These are phyloP conservation scores for Xanthia togata DNA, from an alignment of 2,888 invertebrate species.

Conservation along the genomic window DNA sequence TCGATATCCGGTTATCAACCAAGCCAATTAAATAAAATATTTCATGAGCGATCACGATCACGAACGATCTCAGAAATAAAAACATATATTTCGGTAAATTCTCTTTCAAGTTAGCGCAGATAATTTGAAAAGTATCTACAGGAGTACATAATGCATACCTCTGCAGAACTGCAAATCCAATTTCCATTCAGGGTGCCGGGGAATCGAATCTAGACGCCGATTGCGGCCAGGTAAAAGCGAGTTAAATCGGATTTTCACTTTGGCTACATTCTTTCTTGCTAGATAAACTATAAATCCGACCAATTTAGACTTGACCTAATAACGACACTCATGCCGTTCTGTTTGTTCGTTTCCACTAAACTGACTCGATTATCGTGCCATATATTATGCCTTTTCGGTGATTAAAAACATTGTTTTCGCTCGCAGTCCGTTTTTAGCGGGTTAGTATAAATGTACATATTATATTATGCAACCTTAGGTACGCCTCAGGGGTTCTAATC, in stretches of 20 bases:
- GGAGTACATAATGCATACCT: conserved; percentile 81
- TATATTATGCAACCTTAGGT: conserved; percentile 71
- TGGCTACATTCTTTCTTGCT: conserved; percentile 72
- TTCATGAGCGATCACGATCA: conserved; percentile 7
- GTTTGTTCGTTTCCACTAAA: neutral
- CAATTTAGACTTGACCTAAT: conserved; percentile 59
- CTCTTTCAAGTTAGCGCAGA: conserved; percentile 63
- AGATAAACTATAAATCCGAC: conserved; percentile 71
- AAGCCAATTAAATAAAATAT: conserved; percentile 12
- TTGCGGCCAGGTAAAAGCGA: conserved; percentile 85
- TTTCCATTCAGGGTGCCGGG: conserved; percentile 83
- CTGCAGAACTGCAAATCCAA: conserved; percentile 85
- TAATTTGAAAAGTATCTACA: conserved; percentile 80
- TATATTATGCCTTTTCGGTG: neutral
- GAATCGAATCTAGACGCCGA: conserved; percentile 86
- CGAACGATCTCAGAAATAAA: conserved; percentile 38
- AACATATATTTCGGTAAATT: conserved; percentile 53
- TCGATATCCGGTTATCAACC: conserved; percentile 4
- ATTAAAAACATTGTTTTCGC: conserved; percentile 14
- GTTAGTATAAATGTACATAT: conserved; percentile 45
- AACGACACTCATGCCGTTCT: conserved; percentile 15
- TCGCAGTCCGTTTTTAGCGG: conserved; percentile 2
- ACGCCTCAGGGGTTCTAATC: conserved; percentile 76
- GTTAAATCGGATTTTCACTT: conserved; percentile 84
- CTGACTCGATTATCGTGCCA: neutral